Conservation (phyloP, 2,888 invertebrate species). For the Drosophila macrospina region DNA sequence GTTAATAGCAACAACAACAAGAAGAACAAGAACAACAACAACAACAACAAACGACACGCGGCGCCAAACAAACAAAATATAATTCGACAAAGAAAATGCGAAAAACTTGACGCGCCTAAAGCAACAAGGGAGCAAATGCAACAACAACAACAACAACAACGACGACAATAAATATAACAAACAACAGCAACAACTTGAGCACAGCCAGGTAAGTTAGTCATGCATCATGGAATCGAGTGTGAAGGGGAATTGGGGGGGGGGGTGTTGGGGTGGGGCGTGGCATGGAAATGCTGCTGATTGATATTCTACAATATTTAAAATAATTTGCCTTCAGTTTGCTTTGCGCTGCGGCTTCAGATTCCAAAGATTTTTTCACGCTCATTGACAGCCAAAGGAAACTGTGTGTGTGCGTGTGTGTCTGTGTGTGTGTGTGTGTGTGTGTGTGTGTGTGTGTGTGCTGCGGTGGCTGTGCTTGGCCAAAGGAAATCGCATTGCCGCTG, state of each 20-base stretch:
- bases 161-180: conserved; percentile 41
- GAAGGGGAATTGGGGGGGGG: too few species aligned
- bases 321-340: conserved; percentile 42
- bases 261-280: neutral
- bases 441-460: neutral
- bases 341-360: conserved; percentile 31
- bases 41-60: conserved; percentile 40
- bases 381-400: conserved; percentile 44
- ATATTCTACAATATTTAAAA: conserved; percentile 57
- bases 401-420: neutral
- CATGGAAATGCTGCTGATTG: conserved; percentile 52
- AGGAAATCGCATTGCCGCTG: conserved; percentile 42
- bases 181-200: conserved; percentile 16
- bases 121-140: conserved; percentile 59
- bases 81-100: conserved; percentile 42
- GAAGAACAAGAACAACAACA: neutral
- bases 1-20: conserved; percentile 21
- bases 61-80: conserved; percentile 50
- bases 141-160: conserved; percentile 17
- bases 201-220: conserved; percentile 50
- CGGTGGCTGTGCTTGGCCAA: conserved; percentile 5
- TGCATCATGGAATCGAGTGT: too few species aligned
- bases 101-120: conserved; percentile 58
- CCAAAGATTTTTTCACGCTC: conserved; percentile 52
- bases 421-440: neutral